These are phyloP conservation scores for Protophormia terraenovae DNA, from an alignment of 2,888 invertebrate genomes.

Conservation along the genomic window DNA sequence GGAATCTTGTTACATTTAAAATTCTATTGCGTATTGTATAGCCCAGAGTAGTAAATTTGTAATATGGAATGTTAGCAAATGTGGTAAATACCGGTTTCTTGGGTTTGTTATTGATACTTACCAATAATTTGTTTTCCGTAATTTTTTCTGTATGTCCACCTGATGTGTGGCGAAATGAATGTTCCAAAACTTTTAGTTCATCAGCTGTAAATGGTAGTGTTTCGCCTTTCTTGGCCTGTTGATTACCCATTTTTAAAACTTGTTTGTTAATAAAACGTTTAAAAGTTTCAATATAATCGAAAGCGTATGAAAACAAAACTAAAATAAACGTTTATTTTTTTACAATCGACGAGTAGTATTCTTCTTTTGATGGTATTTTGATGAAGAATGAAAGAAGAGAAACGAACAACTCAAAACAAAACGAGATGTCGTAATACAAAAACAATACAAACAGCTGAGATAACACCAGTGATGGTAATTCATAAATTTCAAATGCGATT, in stretches of 20 bases:
- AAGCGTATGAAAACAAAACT: slow-evolving; percentile 20
- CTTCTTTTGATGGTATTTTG: not conserved
- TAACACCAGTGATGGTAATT: too few relatives aligned
- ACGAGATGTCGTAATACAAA: not conserved
- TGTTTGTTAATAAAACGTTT: slow-evolving; percentile 7
- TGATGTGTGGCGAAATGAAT: slow-evolving; percentile 73
- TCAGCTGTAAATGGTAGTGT: slow-evolving; percentile 72
- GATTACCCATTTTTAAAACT: slow-evolving; percentile 71
- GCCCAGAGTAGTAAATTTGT: too few relatives aligned
- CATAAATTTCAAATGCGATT: too few relatives aligned
- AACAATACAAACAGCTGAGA: not conserved
- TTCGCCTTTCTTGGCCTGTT: slow-evolving; percentile 68
- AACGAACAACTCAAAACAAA: slow-evolving; percentile 9
- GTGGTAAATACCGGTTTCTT: not conserved
- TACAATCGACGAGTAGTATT: not conserved
- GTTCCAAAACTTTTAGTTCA: slow-evolving; percentile 74
- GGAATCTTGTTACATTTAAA: slow-evolving; percentile 40
- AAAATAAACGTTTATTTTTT: not conserved
- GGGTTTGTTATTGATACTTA: slow-evolving; percentile 67
- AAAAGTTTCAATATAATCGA: not conserved
- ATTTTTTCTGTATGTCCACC: slow-evolving; percentile 75
- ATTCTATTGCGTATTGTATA: not conserved
- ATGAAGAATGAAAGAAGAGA: not conserved
- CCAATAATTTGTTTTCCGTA: slow-evolving; percentile 75
- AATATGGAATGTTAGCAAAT: not conserved